Conservation (phyloP, 2,888 invertebrate species). For the Chouioia cunea region DNA sequence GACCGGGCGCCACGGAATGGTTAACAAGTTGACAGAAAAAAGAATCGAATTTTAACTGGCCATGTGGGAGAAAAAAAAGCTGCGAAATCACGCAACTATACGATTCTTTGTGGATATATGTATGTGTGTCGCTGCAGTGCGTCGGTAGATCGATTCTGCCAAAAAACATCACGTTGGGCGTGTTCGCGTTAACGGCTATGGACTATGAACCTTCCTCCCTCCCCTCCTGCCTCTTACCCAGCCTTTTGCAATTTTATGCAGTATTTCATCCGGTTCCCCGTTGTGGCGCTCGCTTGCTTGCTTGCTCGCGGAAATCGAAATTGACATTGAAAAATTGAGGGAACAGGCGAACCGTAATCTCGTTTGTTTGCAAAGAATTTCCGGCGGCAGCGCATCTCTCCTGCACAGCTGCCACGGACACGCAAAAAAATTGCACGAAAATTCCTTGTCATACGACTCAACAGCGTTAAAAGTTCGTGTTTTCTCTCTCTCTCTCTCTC, state of each 20-base stretch:
- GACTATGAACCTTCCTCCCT: not conserved
- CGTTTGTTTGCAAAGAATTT: constrained; percentile 49
- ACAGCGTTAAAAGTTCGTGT: too few relatives aligned
- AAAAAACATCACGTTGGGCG: too few relatives aligned
- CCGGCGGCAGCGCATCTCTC: not conserved
- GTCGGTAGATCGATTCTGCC: constrained; percentile 41
- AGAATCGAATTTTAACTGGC: constrained; percentile 40
- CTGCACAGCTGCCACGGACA: constrained; percentile 6
- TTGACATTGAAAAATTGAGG: constrained; percentile 52
- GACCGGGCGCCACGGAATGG: not conserved
- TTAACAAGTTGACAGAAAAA: constrained; percentile 13
- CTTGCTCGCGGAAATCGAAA: constrained; percentile 41
- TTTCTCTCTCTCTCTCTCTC: too few relatives aligned
- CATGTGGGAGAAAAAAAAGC: constrained; percentile 10
- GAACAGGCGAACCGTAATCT: constrained; percentile 50
- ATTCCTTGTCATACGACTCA: too few relatives aligned
- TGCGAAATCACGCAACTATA: constrained; percentile 47
- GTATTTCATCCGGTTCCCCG: constrained; percentile 36
- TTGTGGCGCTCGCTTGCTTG: constrained; percentile 1
- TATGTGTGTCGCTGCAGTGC: constrained; percentile 37
- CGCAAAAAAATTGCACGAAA: constrained; percentile 42
- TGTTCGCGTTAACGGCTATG: constrained; percentile 1
- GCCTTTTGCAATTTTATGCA: constrained; percentile 41
- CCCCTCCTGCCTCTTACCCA: not conserved
- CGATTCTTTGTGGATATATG: too few relatives aligned